Evolutionary conservation across 2,113 vertebrate genomes (phyloP).

Genomic region (Noturus placidus): DNA sequence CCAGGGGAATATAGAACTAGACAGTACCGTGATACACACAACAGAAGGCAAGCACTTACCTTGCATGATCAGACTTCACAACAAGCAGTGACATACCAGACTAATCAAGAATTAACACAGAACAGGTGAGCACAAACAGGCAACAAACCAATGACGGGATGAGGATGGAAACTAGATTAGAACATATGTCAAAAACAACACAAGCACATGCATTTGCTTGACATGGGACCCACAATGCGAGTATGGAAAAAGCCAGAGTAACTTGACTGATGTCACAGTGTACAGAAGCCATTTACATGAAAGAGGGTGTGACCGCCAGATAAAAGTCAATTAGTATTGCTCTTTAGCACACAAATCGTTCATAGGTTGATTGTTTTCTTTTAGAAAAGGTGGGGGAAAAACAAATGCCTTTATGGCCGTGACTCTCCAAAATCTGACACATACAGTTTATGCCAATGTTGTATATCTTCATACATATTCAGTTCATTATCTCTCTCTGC

Average conservation of each 20-base stretch:
- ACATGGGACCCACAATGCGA: background rate
- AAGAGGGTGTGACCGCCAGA: background rate
- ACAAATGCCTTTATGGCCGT: background rate
- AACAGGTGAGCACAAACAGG: background rate
- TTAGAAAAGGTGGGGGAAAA: background rate
- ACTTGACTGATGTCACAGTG: background rate
- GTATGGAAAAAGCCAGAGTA: background rate
- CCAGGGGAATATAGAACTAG: background rate
- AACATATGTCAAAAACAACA: background rate
- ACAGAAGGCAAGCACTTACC: too few relatives aligned
- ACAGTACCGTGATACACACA: background rate
- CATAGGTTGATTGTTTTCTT: background rate
- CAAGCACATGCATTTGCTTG: background rate
- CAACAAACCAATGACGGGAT: background rate
- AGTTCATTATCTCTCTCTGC: background rate
- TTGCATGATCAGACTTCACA: background rate
- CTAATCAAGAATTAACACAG: background rate
- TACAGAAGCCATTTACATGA: background rate
- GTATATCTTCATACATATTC: background rate
- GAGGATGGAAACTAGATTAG: background rate
- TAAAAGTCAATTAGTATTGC: background rate
- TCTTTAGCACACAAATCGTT: background rate
- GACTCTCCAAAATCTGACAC: background rate
- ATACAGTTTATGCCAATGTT: background rate
- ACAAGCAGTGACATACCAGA: background rate